These are phyloP conservation scores for Heliothis subflexa DNA, from an alignment of 1,140 invertebrate genomes.

Conservation along the genomic window DNA sequence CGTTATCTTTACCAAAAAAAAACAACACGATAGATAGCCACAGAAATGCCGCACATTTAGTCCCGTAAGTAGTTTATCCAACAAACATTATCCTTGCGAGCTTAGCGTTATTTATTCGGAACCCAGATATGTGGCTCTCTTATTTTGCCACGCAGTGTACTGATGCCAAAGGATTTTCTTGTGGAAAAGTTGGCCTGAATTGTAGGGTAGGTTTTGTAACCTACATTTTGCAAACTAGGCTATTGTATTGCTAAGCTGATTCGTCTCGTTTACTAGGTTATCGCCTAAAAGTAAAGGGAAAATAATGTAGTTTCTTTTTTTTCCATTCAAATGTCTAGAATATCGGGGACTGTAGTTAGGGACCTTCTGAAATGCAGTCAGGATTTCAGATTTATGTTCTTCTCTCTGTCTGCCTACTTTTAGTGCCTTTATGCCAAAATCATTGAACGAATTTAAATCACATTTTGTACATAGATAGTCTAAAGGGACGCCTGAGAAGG, in stretches of 20 bases:
- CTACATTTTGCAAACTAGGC: neutral
- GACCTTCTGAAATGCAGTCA: too few relatives aligned
- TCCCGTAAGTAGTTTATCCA: constrained; percentile 49
- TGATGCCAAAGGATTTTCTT: constrained; percentile 6
- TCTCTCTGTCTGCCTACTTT: too few relatives aligned
- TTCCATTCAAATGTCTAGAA: too few relatives aligned
- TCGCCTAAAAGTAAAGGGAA: too few relatives aligned
- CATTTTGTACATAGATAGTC: too few relatives aligned
- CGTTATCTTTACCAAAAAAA: neutral
- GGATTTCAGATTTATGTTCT: too few relatives aligned
- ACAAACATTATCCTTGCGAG: constrained; percentile 56
- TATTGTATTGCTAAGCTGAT: neutral
- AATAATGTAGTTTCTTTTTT: too few relatives aligned
- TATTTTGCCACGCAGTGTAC: constrained; percentile 29
- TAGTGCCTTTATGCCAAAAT: too few relatives aligned
- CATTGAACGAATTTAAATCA: too few relatives aligned
- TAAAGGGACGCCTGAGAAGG: too few relatives aligned
- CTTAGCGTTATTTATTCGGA: constrained; percentile 54
- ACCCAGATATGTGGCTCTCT: neutral
- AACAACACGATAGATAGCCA: constrained; percentile 5
- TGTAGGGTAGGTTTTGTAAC: neutral
- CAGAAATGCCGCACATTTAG: constrained; percentile 8
- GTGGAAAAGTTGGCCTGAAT: constrained; percentile 3
- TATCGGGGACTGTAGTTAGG: too few relatives aligned
- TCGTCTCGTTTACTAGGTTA: neutral